A percentile compares a stretch with the other conserved stretches of the same genome.
These are phyloP conservation scores for Tachypleus tridentatus DNA, from an alignment of 1,140 invertebrate species.

Conservation along the genomic window DNA sequence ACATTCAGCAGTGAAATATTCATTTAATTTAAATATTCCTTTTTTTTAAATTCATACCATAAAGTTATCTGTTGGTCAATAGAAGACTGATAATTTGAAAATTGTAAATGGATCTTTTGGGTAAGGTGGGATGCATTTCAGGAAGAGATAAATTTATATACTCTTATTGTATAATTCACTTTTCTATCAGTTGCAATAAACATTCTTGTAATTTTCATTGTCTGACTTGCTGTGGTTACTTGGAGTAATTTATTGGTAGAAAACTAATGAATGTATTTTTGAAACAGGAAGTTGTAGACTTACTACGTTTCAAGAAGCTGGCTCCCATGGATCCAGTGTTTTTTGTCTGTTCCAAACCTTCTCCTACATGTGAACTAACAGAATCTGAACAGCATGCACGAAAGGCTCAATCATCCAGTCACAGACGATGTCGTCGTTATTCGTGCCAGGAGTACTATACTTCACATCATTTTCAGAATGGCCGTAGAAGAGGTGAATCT, in stretches of 20 bases:
- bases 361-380: conserved; percentile 37
- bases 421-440: conserved; percentile 5
- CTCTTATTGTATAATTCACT: background rate
- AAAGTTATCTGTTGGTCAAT: too few relatives aligned
- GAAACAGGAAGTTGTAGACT: conserved; percentile 43
- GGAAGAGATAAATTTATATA: too few relatives aligned
- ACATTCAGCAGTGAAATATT: too few relatives aligned
- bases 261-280: conserved; percentile 14
- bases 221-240: conserved; percentile 1
- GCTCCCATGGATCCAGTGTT: conserved; percentile 20
- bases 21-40: too few relatives aligned
- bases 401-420: background rate
- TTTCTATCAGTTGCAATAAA: conserved; percentile 1
- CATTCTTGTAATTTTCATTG: background rate
- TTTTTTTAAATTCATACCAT: too few relatives aligned
- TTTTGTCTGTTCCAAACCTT: conserved; percentile 17
- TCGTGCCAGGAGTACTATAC: conserved; percentile 15
- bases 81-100: too few relatives aligned
- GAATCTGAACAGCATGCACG: conserved; percentile 43
- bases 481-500: conserved; percentile 15
- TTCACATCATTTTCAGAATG: conserved; percentile 3
- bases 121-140: too few relatives aligned
- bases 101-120: too few relatives aligned
- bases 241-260: conserved; percentile 1
- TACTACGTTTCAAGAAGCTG: conserved; percentile 40